These are phyloP conservation scores for Urophycis tenuis DNA, from an alignment of 2,797 vertebrate species.

Conservation along the genomic window DNA sequence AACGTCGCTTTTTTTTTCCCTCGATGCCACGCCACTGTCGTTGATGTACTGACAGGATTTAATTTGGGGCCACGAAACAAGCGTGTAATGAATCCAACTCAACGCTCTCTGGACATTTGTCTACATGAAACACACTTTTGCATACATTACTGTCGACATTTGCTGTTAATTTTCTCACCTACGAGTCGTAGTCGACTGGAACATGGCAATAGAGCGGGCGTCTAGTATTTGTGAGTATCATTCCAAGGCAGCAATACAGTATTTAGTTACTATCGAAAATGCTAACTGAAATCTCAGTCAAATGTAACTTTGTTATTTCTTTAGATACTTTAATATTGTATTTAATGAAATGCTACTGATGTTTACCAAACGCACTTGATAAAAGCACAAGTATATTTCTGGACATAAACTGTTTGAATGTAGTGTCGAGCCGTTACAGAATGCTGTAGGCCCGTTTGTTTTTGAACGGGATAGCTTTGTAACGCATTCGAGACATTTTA, in stretches of 20 bases:
- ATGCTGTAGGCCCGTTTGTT: neutral
- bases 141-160: slow-evolving; percentile 35
- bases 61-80: slow-evolving; percentile 10
- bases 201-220: slow-evolving; percentile 42
- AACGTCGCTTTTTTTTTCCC: slow-evolving; percentile 10
- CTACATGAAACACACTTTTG: slow-evolving; percentile 29
- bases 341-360: neutral
- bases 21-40: slow-evolving; percentile 13
- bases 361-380: neutral
- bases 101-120: slow-evolving; percentile 9
- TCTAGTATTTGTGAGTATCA: slow-evolving; percentile 45
- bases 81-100: slow-evolving; percentile 8
- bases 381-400: neutral
- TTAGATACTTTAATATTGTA: slow-evolving; percentile 14
- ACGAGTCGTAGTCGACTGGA: slow-evolving; percentile 27
- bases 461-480: neutral
- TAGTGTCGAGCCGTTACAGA: neutral
- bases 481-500: neutral
- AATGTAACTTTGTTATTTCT: slow-evolving; percentile 16
- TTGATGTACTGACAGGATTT: slow-evolving; percentile 12
- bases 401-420: neutral
- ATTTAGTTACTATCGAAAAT: slow-evolving; percentile 9
- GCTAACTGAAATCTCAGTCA: slow-evolving; percentile 18
- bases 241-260: slow-evolving; percentile 11
- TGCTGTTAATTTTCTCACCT: slow-evolving; percentile 28